Evolutionary conservation across 2,888 invertebrate genomes (phyloP).

Genomic region (Keiferia lycopersicella): DNA sequence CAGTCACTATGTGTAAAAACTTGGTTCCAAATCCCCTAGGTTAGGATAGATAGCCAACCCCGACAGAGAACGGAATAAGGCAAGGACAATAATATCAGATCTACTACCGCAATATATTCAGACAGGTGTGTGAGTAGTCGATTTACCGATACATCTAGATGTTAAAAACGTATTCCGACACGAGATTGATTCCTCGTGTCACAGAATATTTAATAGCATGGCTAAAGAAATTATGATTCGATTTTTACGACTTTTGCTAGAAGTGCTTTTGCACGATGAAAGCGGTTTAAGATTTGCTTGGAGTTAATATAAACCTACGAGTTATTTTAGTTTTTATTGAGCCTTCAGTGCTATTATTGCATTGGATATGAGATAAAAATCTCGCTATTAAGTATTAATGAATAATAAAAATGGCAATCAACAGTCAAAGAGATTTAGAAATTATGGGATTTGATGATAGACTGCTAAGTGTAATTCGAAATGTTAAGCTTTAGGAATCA

Average conservation of each 20-base stretch:
- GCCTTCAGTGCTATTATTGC: background rate
- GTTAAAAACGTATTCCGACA: slow-evolving; percentile 29
- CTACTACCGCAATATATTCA: too few relatives aligned
- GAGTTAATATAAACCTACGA: background rate
- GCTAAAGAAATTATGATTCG: background rate
- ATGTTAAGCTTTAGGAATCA: too few relatives aligned
- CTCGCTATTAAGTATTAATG: background rate
- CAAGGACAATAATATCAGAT: too few relatives aligned
- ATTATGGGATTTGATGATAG: too few relatives aligned
- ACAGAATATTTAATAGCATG: background rate
- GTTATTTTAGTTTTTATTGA: background rate
- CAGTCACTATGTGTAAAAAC: too few relatives aligned
- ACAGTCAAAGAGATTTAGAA: background rate
- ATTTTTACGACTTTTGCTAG: slow-evolving; percentile 11
- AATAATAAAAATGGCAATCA: slow-evolving; percentile 11
- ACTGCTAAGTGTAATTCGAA: too few relatives aligned
- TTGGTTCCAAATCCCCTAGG: too few relatives aligned
- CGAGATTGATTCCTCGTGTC: slow-evolving; percentile 20
- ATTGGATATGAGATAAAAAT: background rate
- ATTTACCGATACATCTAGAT: slow-evolving; percentile 45
- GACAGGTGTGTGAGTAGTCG: slow-evolving; percentile 36
- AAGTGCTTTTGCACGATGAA: background rate
- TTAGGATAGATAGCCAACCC: too few relatives aligned
- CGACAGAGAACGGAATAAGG: too few relatives aligned
- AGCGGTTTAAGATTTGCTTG: background rate